phyloP scores from a whole-genome alignment of 2,797 vertebrate genomes.

The Typhlichthys subterraneus region DNA sequence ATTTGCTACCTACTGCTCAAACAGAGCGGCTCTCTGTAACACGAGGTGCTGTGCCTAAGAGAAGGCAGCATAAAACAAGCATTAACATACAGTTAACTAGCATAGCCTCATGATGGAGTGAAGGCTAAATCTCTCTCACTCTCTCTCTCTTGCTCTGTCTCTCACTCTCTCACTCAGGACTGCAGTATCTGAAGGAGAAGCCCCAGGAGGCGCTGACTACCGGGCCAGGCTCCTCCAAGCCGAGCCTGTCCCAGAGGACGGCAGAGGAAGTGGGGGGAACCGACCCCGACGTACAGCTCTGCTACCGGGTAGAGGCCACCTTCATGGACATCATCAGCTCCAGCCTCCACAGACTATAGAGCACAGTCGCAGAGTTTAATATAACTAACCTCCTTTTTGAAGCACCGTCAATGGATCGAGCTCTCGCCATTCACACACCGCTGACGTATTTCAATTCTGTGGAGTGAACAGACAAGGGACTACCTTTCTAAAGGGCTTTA shows the following conservation, averaged over 20 bases:
- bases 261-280: conserved; percentile 77
- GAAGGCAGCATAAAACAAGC: too few species aligned
- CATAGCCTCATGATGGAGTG: too few species aligned
- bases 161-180: conserved; percentile 70
- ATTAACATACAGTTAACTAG: not conserved
- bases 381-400: too few species aligned
- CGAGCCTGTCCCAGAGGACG: conserved; percentile 72
- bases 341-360: conserved; percentile 87
- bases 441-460: too few species aligned
- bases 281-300: conserved; percentile 93
- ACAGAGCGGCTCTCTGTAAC: too few species aligned
- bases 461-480: too few species aligned
- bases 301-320: conserved; percentile 92
- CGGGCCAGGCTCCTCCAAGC: conserved; percentile 71
- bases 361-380: not conserved
- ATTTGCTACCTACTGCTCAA: too few species aligned
- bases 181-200: conserved; percentile 92
- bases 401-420: too few species aligned
- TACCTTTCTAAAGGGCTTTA: too few species aligned
- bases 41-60: too few species aligned
- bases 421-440: too few species aligned
- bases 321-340: conserved; percentile 95
- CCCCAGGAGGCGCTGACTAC: conserved; percentile 70
- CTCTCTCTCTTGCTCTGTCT: not conserved
- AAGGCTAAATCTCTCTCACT: not conserved